Evolutionary conservation across 1,140 invertebrate genomes (phyloP).

Genomic region (Zaprionus ghesquierei): DNA sequence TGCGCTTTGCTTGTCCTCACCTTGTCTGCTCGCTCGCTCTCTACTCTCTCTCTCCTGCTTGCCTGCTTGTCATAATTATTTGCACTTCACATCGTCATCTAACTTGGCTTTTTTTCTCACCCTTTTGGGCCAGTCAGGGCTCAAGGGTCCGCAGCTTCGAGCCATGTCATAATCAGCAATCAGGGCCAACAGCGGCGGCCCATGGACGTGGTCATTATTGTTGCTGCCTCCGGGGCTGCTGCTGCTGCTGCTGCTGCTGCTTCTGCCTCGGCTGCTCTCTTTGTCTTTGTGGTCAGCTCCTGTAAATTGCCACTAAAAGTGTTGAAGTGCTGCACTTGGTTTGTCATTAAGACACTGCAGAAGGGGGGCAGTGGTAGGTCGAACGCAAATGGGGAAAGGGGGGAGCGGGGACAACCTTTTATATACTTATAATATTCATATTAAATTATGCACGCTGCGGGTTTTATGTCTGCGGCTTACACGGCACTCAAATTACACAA

Average conservation of each 20-base stretch:
- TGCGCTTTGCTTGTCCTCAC: slow-evolving; percentile 1
- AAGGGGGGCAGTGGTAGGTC: not conserved
- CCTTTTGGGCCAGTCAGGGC: slow-evolving; percentile 7
- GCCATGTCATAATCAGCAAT: slow-evolving; percentile 67
- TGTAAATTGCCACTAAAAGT: slow-evolving; percentile 81
- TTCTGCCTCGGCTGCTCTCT: not conserved
- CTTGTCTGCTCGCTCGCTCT: not conserved
- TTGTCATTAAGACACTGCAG: slow-evolving; percentile 60
- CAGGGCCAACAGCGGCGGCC: slow-evolving; percentile 4
- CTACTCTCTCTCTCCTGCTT: not conserved
- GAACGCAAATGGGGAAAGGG: not conserved
- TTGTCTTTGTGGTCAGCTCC: slow-evolving; percentile 69
- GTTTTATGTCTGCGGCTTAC: slow-evolving; percentile 67
- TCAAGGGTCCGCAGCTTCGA: not conserved
- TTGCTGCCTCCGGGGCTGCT: slow-evolving; percentile 17
- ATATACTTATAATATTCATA: slow-evolving; percentile 72
- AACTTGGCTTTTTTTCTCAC: slow-evolving; percentile 33
- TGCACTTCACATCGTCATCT: slow-evolving; percentile 68
- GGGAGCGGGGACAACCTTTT: slow-evolving; percentile 10
- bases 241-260: slow-evolving; percentile 5
- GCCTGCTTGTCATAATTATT: slow-evolving; percentile 71
- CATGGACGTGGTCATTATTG: slow-evolving; percentile 65
- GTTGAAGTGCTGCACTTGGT: slow-evolving; percentile 72
- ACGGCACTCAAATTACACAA: slow-evolving; percentile 74
- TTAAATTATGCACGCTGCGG: slow-evolving; percentile 73